A percentile compares a stretch with the other conserved stretches of the same genome.
Evolutionary conservation across 2,113 vertebrate genomes (phyloP).

Genomic region (Brachirus orientalis): DNA sequence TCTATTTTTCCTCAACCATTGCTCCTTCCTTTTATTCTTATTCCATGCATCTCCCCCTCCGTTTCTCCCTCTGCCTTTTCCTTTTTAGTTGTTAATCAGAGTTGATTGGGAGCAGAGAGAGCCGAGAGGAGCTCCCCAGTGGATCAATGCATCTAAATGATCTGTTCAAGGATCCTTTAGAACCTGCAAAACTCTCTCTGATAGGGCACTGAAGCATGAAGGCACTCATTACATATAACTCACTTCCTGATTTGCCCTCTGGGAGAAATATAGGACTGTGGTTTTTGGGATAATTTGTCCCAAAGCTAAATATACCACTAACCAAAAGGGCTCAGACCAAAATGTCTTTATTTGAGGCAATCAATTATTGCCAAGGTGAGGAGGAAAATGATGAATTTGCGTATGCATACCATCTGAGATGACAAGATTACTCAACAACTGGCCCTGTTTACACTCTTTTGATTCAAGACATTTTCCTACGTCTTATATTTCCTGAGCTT

Average conservation of each 20-base stretch:
- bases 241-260: constrained; percentile 76
- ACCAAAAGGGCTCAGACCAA: constrained; percentile 67
- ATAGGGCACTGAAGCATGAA: constrained; percentile 77
- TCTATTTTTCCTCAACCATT: constrained; percentile 48
- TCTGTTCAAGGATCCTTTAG: constrained; percentile 76
- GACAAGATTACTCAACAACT: constrained; percentile 43
- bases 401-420: constrained; percentile 13
- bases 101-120: constrained; percentile 74
- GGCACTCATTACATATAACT: constrained; percentile 77
- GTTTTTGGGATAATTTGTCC: constrained; percentile 73
- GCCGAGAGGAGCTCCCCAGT: constrained; percentile 72
- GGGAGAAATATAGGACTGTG: constrained; percentile 60
- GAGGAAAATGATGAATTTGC: constrained; percentile 63
- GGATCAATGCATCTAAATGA: constrained; percentile 82
- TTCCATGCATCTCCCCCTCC: constrained; percentile 56
- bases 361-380: constrained; percentile 77
- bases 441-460: constrained; percentile 60
- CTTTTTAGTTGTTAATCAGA: constrained; percentile 72
- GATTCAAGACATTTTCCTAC: constrained; percentile 48
- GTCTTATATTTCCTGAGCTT: constrained; percentile 52
- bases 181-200: constrained; percentile 72
- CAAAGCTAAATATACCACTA: constrained; percentile 72
- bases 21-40: constrained; percentile 56
- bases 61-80: constrained; percentile 50
- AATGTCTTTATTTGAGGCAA: constrained; percentile 73